A percentile compares a stretch with the other conserved stretches of the same genome.
Evolutionary conservation across 2,113 vertebrate genomes (phyloP).

Genomic region (Fukomys damarensis): DNA sequence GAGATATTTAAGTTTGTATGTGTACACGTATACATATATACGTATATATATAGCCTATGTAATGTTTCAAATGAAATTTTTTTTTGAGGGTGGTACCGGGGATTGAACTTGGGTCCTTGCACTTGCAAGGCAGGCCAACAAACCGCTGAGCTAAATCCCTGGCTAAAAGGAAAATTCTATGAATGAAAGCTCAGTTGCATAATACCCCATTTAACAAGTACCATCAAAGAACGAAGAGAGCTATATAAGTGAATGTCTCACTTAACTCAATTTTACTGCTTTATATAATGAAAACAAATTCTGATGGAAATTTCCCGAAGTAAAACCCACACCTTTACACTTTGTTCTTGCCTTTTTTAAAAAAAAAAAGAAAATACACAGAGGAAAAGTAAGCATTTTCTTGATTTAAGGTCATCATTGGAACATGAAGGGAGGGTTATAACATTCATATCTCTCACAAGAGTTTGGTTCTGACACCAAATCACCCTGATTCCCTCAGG

Average conservation of each 20-base stretch:
- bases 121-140: too few species aligned
- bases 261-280: constrained; percentile 49
- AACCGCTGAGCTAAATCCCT: too few species aligned
- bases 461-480: not conserved
- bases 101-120: too few species aligned
- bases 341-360: not conserved
- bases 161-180: too few species aligned
- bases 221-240: constrained; percentile 38
- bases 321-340: not conserved
- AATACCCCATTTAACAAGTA: constrained; percentile 43
- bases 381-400: not conserved
- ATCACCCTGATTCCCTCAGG: not conserved
- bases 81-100: too few species aligned
- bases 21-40: too few species aligned
- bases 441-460: not conserved
- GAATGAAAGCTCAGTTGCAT: not conserved
- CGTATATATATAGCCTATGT: not conserved
- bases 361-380: not conserved
- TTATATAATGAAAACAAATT: constrained; percentile 51
- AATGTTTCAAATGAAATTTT: constrained; percentile 60
- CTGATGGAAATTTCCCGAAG: not conserved
- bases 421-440: not conserved
- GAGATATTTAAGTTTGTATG: constrained; percentile 33
- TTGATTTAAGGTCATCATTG: not conserved
- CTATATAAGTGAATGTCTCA: constrained; percentile 13